phyloP scores from a whole-genome alignment of 2,797 vertebrate genomes.

The Taenioides sp. region DNA sequence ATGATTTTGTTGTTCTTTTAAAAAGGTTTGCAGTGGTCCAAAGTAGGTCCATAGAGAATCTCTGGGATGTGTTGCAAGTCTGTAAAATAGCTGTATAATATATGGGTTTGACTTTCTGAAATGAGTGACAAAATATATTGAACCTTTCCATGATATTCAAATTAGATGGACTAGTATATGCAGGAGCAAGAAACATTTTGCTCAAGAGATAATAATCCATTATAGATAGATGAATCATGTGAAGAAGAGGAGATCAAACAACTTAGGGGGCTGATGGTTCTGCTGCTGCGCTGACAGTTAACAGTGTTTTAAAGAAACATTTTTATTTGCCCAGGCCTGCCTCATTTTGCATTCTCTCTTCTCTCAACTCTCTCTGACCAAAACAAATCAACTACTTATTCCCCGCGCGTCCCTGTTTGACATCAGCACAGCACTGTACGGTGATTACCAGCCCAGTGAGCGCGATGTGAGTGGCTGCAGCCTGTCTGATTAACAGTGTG shows the following conservation, averaged over 20 bases:
- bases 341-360: background rate
- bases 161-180: no score
- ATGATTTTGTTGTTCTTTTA: no score
- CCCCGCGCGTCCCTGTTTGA: slow-evolving; percentile 44
- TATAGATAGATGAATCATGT: no score
- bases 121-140: no score
- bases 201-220: no score
- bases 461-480: slow-evolving; percentile 43
- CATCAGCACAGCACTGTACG: slow-evolving; percentile 55
- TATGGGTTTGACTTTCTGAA: no score
- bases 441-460: slow-evolving; percentile 57
- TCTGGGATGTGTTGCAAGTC: no score
- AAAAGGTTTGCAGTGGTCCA: no score
- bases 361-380: background rate
- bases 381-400: slow-evolving; percentile 21
- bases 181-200: no score
- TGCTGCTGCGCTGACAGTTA: background rate
- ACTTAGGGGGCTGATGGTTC: background rate
- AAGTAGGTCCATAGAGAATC: no score
- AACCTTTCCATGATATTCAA: no score
- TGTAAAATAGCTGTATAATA: no score
- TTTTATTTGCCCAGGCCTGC: background rate
- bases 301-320: background rate
- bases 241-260: background rate
- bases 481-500: slow-evolving; percentile 69